Conservation (phyloP, 2,888 invertebrate genomes). For the Epiblema foenella region DNA sequence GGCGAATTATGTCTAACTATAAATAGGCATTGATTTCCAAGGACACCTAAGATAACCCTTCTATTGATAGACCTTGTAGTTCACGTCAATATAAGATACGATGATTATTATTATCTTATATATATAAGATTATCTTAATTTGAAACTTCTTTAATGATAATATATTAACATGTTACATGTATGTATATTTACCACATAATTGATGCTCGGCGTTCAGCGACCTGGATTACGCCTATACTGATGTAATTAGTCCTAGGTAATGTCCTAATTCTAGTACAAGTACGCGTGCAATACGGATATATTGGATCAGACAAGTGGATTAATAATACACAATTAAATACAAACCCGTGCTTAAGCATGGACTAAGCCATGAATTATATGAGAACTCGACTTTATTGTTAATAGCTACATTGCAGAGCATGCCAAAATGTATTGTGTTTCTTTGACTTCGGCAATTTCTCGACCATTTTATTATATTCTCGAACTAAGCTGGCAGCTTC, state of each 20-base stretch:
- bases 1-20: no score
- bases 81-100: not conserved
- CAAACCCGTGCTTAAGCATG: not conserved
- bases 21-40: not conserved
- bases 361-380: no score
- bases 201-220: slow-evolving; percentile 2
- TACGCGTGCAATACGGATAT: slow-evolving; percentile 6
- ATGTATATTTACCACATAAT: slow-evolving; percentile 12
- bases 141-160: not conserved
- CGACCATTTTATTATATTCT: no score
- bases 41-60: not conserved
- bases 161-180: not conserved
- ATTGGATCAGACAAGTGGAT: slow-evolving; percentile 11
- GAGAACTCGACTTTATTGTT: no score
- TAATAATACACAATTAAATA: slow-evolving; percentile 8
- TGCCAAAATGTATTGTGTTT: no score
- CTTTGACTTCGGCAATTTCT: no score
- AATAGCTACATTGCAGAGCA: no score
- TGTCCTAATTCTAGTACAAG: slow-evolving; percentile 26
- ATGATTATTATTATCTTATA: no score
- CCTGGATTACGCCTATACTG: slow-evolving; percentile 13
- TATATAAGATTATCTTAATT: not conserved
- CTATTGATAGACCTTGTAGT: not conserved
- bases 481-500: no score
- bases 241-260: slow-evolving; percentile 34